Evolutionary conservation across 2,888 invertebrate species (phyloP).

Genomic region (Monoplex corrugatus): DNA sequence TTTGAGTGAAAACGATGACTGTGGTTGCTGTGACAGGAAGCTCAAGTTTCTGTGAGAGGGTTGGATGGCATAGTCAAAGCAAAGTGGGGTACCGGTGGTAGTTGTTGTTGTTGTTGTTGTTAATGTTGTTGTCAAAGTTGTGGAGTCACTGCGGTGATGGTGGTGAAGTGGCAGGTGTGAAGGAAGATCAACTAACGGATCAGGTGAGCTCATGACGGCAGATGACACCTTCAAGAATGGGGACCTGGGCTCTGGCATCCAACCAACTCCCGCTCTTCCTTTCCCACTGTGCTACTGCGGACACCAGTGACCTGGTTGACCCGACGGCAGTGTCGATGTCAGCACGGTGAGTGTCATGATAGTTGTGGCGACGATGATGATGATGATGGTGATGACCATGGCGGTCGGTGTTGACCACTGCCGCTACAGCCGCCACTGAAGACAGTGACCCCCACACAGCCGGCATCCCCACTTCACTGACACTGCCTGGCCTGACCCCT

Average conservation of each 20-base stretch:
- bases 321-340: neutral
- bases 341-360: slow-evolving; percentile 2
- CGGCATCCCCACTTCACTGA: slow-evolving; percentile 42
- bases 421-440: neutral
- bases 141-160: slow-evolving; percentile 13
- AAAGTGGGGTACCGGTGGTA: neutral
- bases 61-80: slow-evolving; percentile 16
- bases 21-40: slow-evolving; percentile 34
- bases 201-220: slow-evolving; percentile 48
- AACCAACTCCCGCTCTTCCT: neutral
- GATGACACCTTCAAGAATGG: neutral
- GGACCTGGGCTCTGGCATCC: neutral
- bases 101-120: slow-evolving; percentile 34
- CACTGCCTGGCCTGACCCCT: slow-evolving; percentile 28
- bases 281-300: slow-evolving; percentile 1
- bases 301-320: neutral
- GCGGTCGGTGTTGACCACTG: neutral
- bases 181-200: neutral
- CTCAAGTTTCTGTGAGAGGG: neutral
- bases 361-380: neutral
- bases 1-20: neutral
- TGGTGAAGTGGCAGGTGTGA: neutral
- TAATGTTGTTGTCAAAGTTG: slow-evolving; percentile 18
- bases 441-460: slow-evolving; percentile 1
- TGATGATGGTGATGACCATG: slow-evolving; percentile 1